phyloP scores from a whole-genome alignment of 2,113 vertebrate species.

The Rhagologus leucostigma region DNA sequence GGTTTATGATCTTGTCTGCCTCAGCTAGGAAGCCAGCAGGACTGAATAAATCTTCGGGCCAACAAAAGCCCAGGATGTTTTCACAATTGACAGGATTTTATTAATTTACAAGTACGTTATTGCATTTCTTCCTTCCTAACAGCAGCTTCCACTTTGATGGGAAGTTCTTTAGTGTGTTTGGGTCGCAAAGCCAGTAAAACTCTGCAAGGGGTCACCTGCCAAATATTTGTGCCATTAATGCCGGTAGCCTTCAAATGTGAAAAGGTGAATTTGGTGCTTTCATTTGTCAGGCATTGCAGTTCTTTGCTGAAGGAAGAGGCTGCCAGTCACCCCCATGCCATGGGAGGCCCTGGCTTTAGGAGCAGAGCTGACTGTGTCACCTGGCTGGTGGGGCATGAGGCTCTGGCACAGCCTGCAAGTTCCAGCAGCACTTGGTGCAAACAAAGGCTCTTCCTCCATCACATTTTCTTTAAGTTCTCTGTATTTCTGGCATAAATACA shows the following conservation, averaged over 20 bases:
- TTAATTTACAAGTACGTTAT: constrained; percentile 22
- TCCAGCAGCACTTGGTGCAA: neutral
- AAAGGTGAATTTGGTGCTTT: neutral
- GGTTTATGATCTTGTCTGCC: constrained; percentile 31
- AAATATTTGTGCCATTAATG: neutral
- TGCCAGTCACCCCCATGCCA: neutral
- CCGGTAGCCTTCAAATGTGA: neutral
- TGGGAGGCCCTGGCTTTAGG: no score
- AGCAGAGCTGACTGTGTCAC: neutral
- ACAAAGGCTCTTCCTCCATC: neutral
- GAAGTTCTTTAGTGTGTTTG: neutral
- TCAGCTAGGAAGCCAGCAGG: constrained; percentile 21
- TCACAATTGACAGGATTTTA: constrained; percentile 1
- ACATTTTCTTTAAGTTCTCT: neutral
- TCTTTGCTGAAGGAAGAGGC: neutral
- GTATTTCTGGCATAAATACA: neutral
- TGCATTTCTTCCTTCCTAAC: neutral
- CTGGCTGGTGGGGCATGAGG: neutral
- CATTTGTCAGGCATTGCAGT: neutral
- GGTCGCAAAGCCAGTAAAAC: neutral
- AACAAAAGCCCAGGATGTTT: constrained; percentile 5
- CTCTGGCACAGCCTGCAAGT: neutral
- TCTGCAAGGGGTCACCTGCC: neutral
- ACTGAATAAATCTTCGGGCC: constrained; percentile 45
- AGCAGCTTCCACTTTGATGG: neutral